A percentile compares a stretch with the other conserved stretches of the same genome.
Conservation (phyloP, 2,113 vertebrate genomes). For the Pan troglodytes region NHGRI_mPanTro3-v2.1_pri NC_072401.2:165860501-165861000, state of each 20-base stretch:
- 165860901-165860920: constrained; percentile 47
- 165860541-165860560: background rate
- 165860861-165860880: constrained; percentile 3
- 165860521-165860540: background rate
- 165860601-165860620: background rate
- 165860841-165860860: constrained; percentile 15
- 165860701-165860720: constrained; percentile 56
- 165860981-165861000: background rate
- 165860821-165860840: background rate
- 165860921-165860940: constrained; percentile 32
- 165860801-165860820: constrained; percentile 22
- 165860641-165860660: constrained; percentile 47
- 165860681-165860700: constrained; percentile 51
- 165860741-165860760: background rate
- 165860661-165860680: constrained; percentile 54
- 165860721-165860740: constrained; percentile 50
- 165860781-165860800: background rate
- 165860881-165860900: constrained; percentile 30
- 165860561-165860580: background rate
- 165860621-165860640: constrained; percentile 42
- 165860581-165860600: constrained; percentile 4
- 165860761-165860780: background rate
- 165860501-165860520: background rate
- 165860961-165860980: constrained; percentile 36
- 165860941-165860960: constrained; percentile 61